Conservation (phyloP, 2,888 invertebrate species). For the Cetonia aurata region DNA sequence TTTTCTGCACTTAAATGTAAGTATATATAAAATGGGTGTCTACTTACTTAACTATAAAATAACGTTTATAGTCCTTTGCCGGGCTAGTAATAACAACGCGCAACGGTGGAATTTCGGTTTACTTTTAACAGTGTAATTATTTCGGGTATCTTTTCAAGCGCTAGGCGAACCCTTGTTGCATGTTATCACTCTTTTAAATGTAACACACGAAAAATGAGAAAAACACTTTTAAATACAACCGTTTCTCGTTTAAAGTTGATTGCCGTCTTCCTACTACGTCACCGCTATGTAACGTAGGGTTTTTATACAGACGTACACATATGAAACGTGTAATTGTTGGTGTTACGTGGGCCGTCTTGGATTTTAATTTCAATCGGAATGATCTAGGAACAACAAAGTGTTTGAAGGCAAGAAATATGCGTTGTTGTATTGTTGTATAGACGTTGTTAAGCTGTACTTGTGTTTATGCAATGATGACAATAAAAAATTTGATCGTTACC, state of each 20-base stretch:
- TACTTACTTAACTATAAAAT: constrained; percentile 14
- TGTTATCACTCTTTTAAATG: constrained; percentile 22
- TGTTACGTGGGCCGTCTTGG: neutral
- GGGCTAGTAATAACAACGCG: neutral
- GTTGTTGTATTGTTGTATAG: no score
- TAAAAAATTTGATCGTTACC: no score
- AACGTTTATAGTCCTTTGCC: constrained; percentile 20
- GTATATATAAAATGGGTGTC: constrained; percentile 5
- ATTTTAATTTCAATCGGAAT: neutral
- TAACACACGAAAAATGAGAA: constrained; percentile 18
- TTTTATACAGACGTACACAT: neutral
- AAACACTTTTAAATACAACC: constrained; percentile 20
- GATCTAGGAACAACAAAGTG: no score
- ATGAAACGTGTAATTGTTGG: neutral
- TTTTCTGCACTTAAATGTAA: neutral
- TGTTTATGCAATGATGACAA: no score
- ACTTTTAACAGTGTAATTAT: constrained; percentile 21
- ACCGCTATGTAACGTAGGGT: constrained; percentile 3
- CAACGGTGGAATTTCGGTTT: constrained; percentile 10
- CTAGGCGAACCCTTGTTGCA: neutral
- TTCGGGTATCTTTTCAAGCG: constrained; percentile 2
- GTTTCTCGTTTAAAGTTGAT: constrained; percentile 32
- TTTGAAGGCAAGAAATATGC: no score
- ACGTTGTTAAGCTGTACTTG: no score
- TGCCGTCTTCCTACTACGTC: constrained; percentile 26